Evolutionary conservation across 2,113 vertebrate genomes (phyloP), one percentile per base, ranked within the genome.

Genomic region (Nothobranchius kuhntae): DNA sequence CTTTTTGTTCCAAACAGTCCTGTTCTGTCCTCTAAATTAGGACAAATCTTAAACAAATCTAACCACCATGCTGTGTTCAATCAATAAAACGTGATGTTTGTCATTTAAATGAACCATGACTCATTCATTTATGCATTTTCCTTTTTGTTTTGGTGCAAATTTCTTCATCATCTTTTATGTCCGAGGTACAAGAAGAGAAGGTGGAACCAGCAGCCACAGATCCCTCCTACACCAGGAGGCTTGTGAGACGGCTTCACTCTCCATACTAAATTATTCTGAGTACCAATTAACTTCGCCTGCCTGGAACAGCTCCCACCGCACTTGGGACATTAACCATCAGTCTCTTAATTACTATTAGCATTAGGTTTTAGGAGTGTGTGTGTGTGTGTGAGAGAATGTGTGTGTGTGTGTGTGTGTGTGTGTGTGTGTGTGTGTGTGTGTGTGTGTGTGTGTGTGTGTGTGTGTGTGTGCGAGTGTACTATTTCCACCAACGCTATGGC

Each of bases 301-400:
- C 81, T 78, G 76, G 71, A 79, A 55, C 62, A 67, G 77, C 77
- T 87, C 81, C 85, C 81, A 81, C 75, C 81, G 77, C 82, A 78
- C 78, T 81, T 82, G 84, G 77, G 80, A 82, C 70, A 89, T 89
- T 86, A 90, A 86, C 80, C 80, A 88, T 60, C 76, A 85, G 77
- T 71, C 63, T 63, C 51, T 81, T 90, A 84, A 81, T 86, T 82
- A 90, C 77, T 71, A 81, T 84, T 70, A 75, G 53, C 67, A 48
- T 64, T 65, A 38, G 44, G 14, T 71, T 75, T 73, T 52, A 66
- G 57, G 54, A 70, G 61, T 48, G 53, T 51, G 76, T 82, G 64
- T 30, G 30, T 30, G 30, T 30, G 30, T 30, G 30, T 30, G 30
- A n/a, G n/a, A n/a, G n/a, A n/a, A n/a, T 30, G 30, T 30, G 30